These are phyloP conservation scores for Heliangelus exortis DNA, from an alignment of 2,797 vertebrate genomes.

Conservation along the genomic window DNA sequence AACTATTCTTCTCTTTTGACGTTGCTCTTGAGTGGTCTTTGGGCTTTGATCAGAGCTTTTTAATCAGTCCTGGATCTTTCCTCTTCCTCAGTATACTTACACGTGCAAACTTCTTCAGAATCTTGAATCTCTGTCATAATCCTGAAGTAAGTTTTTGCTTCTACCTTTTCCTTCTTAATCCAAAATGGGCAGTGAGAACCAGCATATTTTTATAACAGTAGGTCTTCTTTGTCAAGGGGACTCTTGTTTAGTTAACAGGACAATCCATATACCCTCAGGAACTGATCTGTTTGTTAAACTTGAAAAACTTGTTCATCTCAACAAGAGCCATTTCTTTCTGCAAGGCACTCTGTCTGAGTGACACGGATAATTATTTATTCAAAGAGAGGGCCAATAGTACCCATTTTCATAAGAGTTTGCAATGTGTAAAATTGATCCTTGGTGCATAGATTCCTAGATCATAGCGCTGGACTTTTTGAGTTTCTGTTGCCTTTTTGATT, in stretches of 20 bases:
- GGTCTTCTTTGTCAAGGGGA: neutral
- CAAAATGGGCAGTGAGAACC: neutral
- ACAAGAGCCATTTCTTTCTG: neutral
- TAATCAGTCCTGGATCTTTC: constrained; percentile 19
- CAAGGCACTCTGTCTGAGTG: neutral
- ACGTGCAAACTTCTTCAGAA: neutral
- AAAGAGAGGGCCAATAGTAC: neutral
- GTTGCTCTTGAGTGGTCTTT: constrained; percentile 38
- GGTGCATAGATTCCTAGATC: neutral
- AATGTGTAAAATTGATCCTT: neutral
- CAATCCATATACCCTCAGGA: neutral
- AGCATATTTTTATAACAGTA: neutral
- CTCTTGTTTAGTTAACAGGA: neutral
- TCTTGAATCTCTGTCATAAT: neutral
- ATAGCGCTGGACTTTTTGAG: neutral
- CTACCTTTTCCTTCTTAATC: neutral
- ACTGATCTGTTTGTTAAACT: constrained; percentile 14
- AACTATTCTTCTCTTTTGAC: constrained; percentile 40
- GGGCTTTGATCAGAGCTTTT: constrained; percentile 58
- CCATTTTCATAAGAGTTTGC: neutral
- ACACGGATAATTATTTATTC: neutral
- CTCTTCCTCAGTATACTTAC: neutral
- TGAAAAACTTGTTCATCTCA: constrained; percentile 34
- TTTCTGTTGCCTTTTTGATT: neutral
- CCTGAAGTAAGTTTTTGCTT: neutral